Conservation (phyloP, 2,888 invertebrate genomes). For the Dynastes tityus region DNA sequence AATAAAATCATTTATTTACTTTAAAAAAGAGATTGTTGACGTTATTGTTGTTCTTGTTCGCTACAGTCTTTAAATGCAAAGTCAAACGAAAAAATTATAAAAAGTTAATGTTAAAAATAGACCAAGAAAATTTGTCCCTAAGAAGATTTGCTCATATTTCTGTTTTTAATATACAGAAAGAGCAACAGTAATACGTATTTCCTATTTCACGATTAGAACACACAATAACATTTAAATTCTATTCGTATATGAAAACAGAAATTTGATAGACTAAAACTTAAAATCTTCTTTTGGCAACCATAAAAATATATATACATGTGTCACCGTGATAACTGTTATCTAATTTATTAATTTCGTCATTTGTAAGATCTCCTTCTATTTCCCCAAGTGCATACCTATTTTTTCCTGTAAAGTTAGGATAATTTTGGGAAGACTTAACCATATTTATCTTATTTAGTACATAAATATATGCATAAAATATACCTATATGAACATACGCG, state of each 20-base stretch:
- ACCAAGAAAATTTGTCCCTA: neutral
- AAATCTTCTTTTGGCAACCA: neutral
- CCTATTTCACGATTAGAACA: no score
- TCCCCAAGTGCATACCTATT: neutral
- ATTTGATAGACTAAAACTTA: neutral
- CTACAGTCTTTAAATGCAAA: constrained; percentile 29
- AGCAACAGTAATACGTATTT: no score
- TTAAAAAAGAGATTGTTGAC: constrained; percentile 54
- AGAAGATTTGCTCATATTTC: constrained; percentile 3
- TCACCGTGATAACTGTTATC: neutral
- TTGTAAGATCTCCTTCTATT: neutral
- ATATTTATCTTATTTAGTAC: no score
- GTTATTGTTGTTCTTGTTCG: constrained; percentile 44
- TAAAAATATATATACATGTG: neutral
- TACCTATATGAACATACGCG: no score
- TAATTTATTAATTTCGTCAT: neutral
- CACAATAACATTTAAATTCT: neutral
- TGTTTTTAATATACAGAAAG: neutral
- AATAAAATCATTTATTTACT: constrained; percentile 71
- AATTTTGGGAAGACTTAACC: no score
- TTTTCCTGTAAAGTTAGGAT: no score
- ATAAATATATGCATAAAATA: no score
- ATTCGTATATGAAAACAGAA: constrained; percentile 5
- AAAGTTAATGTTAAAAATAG: neutral
- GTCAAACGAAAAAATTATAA: constrained; percentile 1